These are phyloP conservation scores for Cataglyphis albicans DNA, from an alignment of 2,888 invertebrate genomes.

Conservation along the genomic window DNA sequence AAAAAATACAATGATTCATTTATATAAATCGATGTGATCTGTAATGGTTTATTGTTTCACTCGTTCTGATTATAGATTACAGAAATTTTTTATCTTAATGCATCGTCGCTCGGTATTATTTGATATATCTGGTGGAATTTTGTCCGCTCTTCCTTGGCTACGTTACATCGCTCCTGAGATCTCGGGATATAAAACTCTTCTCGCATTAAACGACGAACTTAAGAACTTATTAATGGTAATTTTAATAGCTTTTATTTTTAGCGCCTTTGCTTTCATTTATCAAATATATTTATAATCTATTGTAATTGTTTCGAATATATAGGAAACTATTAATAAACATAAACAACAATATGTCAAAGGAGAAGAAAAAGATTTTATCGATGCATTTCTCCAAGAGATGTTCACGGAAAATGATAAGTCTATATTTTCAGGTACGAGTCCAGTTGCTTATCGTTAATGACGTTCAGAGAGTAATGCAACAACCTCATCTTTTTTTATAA, in stretches of 20 bases:
- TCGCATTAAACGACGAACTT: slow-evolving; percentile 87
- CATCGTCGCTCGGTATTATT: slow-evolving; percentile 78
- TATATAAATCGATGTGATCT: not conserved
- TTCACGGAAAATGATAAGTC: slow-evolving; percentile 76
- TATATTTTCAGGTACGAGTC: slow-evolving; percentile 67
- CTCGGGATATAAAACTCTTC: slow-evolving; percentile 89
- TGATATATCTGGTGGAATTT: slow-evolving; percentile 88
- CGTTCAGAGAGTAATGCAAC: not conserved
- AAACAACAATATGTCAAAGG: slow-evolving; percentile 86
- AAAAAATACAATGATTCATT: too few relatives aligned
- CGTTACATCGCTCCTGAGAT: slow-evolving; percentile 88
- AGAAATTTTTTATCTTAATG: slow-evolving; percentile 79
- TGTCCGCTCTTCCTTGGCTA: slow-evolving; percentile 89
- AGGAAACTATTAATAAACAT: slow-evolving; percentile 88
- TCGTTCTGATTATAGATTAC: slow-evolving; percentile 72
- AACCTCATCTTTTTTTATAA: not conserved
- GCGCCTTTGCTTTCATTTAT: not conserved
- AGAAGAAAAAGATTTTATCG: slow-evolving; percentile 88
- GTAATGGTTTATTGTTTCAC: not conserved
- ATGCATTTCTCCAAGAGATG: slow-evolving; percentile 89
- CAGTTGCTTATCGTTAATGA: not conserved
- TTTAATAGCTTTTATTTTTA: not conserved
- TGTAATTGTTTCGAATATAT: not conserved
- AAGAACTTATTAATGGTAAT: slow-evolving; percentile 87
- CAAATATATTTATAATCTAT: not conserved